Evolutionary conservation across 2,797 vertebrate species (phyloP), one percentile per base, ranked within the genome.

Genomic region (Limnodromus scolopaceus): DNA sequence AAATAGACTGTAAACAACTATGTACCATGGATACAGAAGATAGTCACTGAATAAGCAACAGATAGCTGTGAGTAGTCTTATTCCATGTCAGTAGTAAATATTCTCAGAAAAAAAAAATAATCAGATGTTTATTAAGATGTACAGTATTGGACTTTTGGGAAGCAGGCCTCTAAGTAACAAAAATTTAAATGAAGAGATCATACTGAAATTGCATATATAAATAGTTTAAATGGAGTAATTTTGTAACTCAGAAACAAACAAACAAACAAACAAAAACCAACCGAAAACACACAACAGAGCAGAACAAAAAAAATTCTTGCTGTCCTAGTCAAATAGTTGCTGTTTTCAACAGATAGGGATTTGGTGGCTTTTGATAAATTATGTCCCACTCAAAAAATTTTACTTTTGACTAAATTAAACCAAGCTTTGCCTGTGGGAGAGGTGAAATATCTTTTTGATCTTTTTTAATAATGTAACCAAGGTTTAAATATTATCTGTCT

Each of bases 251-350:
- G 60, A 87, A 84, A 0, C 5, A 39, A 32, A 15, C 6, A 20
- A 32, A 15, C 6, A 20, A 13, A 8, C 11, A 32, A 28, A n/a
- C 13, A 36, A 16, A 2, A 2, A 3, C 5, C 4, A 18, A 32
- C 28, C 5, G 34, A 25, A 86, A 32, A 1, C 1, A 2, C 17
- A 30, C 39, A 61, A 48, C 5, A 57, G 30, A 58, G 63, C 3
- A 58, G 11, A 84, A 71, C 27, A 8, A 69, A 57, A 46, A 74
- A 89, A 71, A 16, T 0, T 0, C 7, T 14, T 58, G 2, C 6
- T 65, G 4, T 49, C 14, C 11, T 46, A 54, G 4, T 49, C 27
- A 49, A 82, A 68, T 78, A 9, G 2, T 24, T 79, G 28, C 19
- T 10, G 2, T 49, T 93, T 85, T 15, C 39, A 68, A 68, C 5